Evolutionary conservation across 2,888 invertebrate genomes (phyloP).

Genomic region (Beris chalybata): DNA sequence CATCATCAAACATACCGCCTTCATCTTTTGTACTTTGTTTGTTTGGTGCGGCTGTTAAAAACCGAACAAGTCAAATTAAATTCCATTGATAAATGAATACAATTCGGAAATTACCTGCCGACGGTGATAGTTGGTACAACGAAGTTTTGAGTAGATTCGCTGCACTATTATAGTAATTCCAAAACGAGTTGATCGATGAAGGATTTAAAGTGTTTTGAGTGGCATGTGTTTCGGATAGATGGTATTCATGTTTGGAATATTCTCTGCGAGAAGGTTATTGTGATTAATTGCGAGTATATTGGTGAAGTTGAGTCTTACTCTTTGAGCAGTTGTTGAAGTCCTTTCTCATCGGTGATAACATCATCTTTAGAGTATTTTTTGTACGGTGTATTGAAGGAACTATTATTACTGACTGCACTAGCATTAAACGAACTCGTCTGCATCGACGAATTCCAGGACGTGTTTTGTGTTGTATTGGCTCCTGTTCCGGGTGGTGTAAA

Average conservation of each 20-base stretch:
- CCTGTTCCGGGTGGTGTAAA: conserved; percentile 45
- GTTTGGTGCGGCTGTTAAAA: conserved; percentile 47
- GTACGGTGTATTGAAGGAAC: conserved; percentile 50
- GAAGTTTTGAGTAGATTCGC: conserved; percentile 52
- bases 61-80: conserved; percentile 15
- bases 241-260: conserved; percentile 47
- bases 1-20: conserved; percentile 48
- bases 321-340: conserved; percentile 57
- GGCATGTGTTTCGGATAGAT: conserved; percentile 44
- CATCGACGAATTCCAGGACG: conserved; percentile 49
- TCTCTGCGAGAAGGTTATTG: conserved; percentile 41
- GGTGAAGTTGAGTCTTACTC: conserved; percentile 44
- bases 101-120: conserved; percentile 42
- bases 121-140: conserved; percentile 53
- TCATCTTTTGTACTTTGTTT: conserved; percentile 51
- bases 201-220: conserved; percentile 43
- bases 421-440: conserved; percentile 47
- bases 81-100: neutral
- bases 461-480: conserved; percentile 39
- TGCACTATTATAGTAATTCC: conserved; percentile 55
- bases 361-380: conserved; percentile 52
- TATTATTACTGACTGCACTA: conserved; percentile 45
- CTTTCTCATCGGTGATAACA: conserved; percentile 58
- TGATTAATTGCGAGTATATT: conserved; percentile 21
- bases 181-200: conserved; percentile 52